Base-by-base conservation (phyloP, 2,797 vertebrate genomes). In the Dendrocincla tyrannina region DNA sequence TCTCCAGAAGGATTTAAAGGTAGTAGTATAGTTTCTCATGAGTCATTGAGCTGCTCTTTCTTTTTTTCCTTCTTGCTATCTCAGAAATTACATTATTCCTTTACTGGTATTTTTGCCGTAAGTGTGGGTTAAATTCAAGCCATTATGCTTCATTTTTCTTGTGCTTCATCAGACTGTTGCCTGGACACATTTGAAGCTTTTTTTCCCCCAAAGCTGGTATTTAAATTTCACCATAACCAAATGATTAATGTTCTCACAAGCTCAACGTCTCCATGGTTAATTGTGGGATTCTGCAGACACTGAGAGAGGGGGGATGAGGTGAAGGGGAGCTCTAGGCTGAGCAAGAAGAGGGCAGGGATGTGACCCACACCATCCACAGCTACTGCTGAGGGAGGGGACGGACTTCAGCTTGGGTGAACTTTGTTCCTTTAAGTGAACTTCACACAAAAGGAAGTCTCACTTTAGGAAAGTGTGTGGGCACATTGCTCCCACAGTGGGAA, bases 171-270 rank as follows among this genome's bases (percentile, higher is more conserved):
- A 76, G 59, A 60, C 83, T 82, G 94, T 96, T 95, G 94, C 95
- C 77, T 97, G 91, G 91, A 82, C 85, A 73, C 95, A 79, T 72
- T 6, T n/a, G 59, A 84, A 91, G 19, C 17, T 52, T 27, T 93
- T 56, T 78, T n/a, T 27, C 14, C 25, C 12, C 42, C n/a, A 66
- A n/a, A 90, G 28, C 76, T 95, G 94, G 32, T 93, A 96, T 95
- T 95, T 96, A 93, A 81, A 89, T 90, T 95, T 84, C 58, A 69
- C 70, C 0, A 0, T 88, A 91, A 88, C 41, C 42, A 69, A 70
- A 90, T 95, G 93, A 97, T 94, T 66, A 95, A 96, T 79, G 77
- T 86, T 96, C 41, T 82, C 69, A 50, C 50, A 82, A 83, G 32
- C 68, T 72, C 69, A 94, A 64, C 25, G 24, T 90, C 79, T 95